A percentile compares a stretch with the other conserved stretches of the same genome.
These are phyloP conservation scores for Mythimna pallens DNA, from an alignment of 2,888 invertebrate species.

Conservation along the genomic window DNA sequence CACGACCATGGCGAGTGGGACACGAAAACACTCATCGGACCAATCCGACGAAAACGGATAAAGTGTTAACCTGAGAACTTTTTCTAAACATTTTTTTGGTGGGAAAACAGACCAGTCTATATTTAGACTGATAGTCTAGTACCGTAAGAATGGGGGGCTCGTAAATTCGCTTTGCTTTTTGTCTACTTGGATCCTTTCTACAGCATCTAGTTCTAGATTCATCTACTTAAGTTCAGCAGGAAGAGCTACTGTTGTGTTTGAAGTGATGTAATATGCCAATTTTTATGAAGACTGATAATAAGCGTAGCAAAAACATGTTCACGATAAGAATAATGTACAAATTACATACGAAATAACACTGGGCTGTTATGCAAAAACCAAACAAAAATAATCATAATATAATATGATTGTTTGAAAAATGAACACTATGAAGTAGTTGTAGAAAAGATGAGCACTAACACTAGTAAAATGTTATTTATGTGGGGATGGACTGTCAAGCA, in stretches of 20 bases:
- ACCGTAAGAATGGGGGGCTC: background rate
- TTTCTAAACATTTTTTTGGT: too few relatives aligned
- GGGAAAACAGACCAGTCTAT: too few relatives aligned
- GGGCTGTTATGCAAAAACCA: constrained; percentile 62
- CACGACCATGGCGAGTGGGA: too few relatives aligned
- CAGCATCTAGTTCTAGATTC: constrained; percentile 27
- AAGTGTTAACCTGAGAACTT: too few relatives aligned
- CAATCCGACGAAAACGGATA: too few relatives aligned
- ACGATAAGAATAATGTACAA: constrained; percentile 31
- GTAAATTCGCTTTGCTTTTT: background rate
- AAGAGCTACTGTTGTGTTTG: constrained; percentile 18
- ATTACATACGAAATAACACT: constrained; percentile 29
- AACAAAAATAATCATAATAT: constrained; percentile 20
- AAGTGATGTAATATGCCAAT: constrained; percentile 18
- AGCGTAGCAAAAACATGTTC: constrained; percentile 27
- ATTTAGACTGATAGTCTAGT: too few relatives aligned
- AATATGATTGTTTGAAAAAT: constrained; percentile 15
- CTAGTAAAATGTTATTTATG: constrained; percentile 6
- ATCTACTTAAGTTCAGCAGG: background rate
- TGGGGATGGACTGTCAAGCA: constrained; percentile 19
- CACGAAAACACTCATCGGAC: too few relatives aligned
- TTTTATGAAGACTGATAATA: constrained; percentile 16
- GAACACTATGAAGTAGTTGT: background rate
- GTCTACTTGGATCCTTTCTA: constrained; percentile 15
- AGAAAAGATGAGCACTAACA: background rate